Evolutionary conservation across 1,140 invertebrate genomes (phyloP).

Genomic region (Magallana angulata): DNA sequence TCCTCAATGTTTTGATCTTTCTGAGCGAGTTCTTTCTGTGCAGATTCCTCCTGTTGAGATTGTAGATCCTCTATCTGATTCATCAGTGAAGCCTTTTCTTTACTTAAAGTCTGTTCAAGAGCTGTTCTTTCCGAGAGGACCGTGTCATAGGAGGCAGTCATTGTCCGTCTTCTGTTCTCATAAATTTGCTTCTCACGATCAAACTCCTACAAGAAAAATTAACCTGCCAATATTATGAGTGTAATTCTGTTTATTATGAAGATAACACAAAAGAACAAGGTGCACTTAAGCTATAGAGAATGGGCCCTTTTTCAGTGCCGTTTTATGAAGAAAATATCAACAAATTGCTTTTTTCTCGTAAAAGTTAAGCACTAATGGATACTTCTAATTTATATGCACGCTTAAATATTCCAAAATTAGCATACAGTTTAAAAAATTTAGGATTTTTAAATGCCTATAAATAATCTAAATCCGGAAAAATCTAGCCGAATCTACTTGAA

Average conservation of each 20-base stretch:
- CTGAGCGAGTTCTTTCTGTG: constrained; percentile 20
- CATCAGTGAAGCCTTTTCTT: constrained; percentile 18
- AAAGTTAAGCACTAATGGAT: too few species aligned
- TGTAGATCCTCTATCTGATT: constrained; percentile 38
- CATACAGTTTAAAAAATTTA: too few species aligned
- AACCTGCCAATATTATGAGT: neutral
- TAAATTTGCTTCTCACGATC: constrained; percentile 54
- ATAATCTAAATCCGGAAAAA: too few species aligned
- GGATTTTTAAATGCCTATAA: too few species aligned
- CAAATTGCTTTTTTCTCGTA: too few species aligned
- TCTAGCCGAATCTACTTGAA: too few species aligned
- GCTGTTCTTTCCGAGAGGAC: constrained; percentile 42
- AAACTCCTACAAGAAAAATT: constrained; percentile 56
- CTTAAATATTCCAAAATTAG: too few species aligned
- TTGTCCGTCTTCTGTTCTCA: constrained; percentile 55
- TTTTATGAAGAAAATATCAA: too few species aligned
- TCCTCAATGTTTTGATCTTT: constrained; percentile 39
- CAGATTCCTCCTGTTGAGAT: constrained; percentile 19
- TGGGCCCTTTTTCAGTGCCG: too few species aligned
- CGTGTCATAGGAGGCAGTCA: constrained; percentile 50
- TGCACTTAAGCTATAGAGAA: too few species aligned
- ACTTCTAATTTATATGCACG: too few species aligned
- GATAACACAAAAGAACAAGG: too few species aligned
- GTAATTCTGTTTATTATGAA: neutral
- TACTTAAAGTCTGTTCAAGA: constrained; percentile 42